A percentile compares a stretch with the other conserved stretches of the same genome.
Evolutionary conservation across 2,888 invertebrate species (phyloP).

Genomic region (Cacoxenus indagator): DNA sequence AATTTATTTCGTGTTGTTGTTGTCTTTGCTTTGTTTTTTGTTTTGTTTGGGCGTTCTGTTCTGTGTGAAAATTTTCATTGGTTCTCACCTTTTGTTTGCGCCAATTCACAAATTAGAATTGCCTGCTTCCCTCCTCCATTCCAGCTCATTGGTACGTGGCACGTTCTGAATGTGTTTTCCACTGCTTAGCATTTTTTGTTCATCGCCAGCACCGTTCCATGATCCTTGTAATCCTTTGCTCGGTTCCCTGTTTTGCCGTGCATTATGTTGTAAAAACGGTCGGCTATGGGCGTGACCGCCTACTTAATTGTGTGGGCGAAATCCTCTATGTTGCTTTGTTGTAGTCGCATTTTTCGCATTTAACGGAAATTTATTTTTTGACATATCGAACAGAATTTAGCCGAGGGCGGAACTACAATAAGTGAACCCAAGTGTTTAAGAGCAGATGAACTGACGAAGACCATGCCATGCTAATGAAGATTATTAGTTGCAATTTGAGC

Average conservation of each 20-base stretch:
- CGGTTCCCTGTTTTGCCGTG: background rate
- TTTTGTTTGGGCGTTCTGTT: slow-evolving; percentile 10
- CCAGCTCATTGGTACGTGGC: slow-evolving; percentile 2
- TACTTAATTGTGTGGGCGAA: slow-evolving; percentile 53
- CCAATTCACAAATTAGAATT: slow-evolving; percentile 5
- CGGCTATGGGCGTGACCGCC: slow-evolving; percentile 36
- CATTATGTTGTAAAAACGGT: background rate
- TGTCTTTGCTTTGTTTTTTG: background rate
- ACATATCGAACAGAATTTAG: too few species aligned
- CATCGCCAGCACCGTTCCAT: too few species aligned
- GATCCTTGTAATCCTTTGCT: slow-evolving; percentile 19
- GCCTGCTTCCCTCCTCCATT: background rate
- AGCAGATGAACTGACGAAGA: too few species aligned
- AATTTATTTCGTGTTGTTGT: too few species aligned
- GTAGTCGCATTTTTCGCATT: slow-evolving; percentile 13
- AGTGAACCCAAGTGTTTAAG: too few species aligned
- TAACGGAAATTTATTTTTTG: background rate
- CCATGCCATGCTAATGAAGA: too few species aligned
- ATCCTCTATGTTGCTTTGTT: background rate
- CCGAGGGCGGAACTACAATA: too few species aligned
- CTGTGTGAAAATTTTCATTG: slow-evolving; percentile 5
- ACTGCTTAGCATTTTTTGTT: slow-evolving; percentile 28
- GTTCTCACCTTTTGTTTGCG: slow-evolving; percentile 1
- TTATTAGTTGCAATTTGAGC: too few species aligned
- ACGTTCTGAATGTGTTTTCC: too few species aligned